Percentiles rank a stretch among this genome's conserved stretches.
Evolutionary conservation across 1,140 invertebrate genomes (phyloP).

Genomic region (Vollenhovia emeryi): DNA sequence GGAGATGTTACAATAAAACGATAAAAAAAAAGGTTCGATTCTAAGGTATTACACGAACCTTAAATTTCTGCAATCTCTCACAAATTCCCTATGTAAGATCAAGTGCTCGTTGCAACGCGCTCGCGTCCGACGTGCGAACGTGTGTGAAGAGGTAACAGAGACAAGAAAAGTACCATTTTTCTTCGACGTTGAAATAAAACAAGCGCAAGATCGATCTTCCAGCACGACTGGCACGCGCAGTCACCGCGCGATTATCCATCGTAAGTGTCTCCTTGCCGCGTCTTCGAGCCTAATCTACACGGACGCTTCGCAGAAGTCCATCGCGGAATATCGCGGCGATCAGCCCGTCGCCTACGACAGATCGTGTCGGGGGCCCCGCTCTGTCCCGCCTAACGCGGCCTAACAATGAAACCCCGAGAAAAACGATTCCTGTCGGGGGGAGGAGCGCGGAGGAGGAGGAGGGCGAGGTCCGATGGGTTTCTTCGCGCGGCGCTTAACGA

Average conservation of each 20-base stretch:
- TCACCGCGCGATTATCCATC: constrained; percentile 34
- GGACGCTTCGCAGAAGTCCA: constrained; percentile 41
- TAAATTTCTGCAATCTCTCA: neutral
- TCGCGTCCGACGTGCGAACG: too few relatives aligned
- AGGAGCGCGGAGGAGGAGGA: constrained; percentile 59
- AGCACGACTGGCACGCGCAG: constrained; percentile 15
- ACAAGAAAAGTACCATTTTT: neutral
- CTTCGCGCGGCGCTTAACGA: constrained; percentile 83
- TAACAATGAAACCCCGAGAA: constrained; percentile 77
- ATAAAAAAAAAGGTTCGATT: neutral
- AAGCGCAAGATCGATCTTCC: neutral
- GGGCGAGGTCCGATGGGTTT: constrained; percentile 66
- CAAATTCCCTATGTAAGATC: neutral
- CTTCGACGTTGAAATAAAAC: neutral
- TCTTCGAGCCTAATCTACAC: constrained; percentile 48
- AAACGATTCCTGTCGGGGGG: constrained; percentile 73
- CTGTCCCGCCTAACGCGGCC: constrained; percentile 37
- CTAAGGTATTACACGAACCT: neutral
- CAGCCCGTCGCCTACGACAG: constrained; percentile 53
- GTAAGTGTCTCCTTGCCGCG: constrained; percentile 38
- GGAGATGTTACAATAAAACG: too few relatives aligned
- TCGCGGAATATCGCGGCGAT: constrained; percentile 51
- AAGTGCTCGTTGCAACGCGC: neutral
- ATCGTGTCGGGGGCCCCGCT: neutral
- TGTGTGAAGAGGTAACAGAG: too few relatives aligned